A percentile compares a stretch with the other conserved stretches of the same genome.
Evolutionary conservation across 2,797 vertebrate species (phyloP).

Genomic region (Myotis planiceps): DNA sequence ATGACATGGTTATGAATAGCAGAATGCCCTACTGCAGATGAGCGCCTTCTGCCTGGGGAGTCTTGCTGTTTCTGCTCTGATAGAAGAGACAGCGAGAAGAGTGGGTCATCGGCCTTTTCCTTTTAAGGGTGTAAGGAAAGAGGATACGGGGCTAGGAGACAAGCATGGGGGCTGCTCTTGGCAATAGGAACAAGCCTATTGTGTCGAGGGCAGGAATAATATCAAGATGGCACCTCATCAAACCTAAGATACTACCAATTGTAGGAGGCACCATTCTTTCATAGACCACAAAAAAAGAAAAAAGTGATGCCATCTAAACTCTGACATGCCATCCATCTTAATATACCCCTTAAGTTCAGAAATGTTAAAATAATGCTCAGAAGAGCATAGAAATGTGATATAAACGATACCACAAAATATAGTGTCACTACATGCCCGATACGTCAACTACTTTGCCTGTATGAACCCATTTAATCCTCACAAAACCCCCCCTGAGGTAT

Average conservation of each 20-base stretch:
- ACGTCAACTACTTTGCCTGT: background rate
- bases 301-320: background rate
- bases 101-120: background rate
- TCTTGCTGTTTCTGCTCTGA: background rate
- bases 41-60: background rate
- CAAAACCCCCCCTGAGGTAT: background rate
- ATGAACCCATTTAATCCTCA: background rate
- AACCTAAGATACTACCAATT: background rate
- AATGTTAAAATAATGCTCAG: constrained; percentile 17
- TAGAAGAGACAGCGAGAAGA: background rate
- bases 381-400: background rate
- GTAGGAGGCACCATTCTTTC: background rate
- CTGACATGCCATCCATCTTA: background rate
- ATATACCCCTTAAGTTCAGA: background rate
- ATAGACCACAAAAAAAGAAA: background rate
- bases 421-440: background rate
- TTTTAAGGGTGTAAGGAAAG: constrained; percentile 51
- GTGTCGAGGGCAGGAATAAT: background rate
- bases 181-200: background rate
- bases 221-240: background rate
- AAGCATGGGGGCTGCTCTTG: background rate
- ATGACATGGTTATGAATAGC: background rate
- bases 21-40: background rate
- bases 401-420: background rate
- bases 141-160: background rate